These are phyloP conservation scores for Ptycholaimellus sp. DNA, from an alignment of 2,888 invertebrate species.

Conservation along the genomic window DNA sequence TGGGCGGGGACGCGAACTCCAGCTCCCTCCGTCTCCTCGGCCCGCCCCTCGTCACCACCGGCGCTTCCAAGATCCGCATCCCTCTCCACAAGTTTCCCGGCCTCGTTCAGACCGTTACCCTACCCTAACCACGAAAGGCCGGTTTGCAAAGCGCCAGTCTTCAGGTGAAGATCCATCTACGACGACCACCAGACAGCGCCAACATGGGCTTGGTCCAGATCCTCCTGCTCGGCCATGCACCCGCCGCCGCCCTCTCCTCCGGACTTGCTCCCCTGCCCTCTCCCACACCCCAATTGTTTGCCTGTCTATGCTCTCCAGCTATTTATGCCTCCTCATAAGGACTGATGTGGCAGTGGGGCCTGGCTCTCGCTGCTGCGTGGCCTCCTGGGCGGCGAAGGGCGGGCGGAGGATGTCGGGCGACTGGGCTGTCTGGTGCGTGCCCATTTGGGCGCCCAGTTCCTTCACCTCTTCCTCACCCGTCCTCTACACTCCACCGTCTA, in stretches of 20 bases:
- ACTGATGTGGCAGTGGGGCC: no score
- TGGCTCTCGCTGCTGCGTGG: no score
- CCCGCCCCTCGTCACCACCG: constrained; percentile 7
- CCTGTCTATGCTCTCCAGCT: no score
- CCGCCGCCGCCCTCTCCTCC: constrained; percentile 37
- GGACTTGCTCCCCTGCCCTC: no score
- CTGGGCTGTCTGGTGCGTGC: no score
- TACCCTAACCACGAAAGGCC: neutral
- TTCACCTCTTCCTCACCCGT: no score
- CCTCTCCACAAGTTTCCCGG: constrained; percentile 6
- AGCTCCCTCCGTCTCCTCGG: constrained; percentile 6
- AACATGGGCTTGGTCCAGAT: constrained; percentile 70
- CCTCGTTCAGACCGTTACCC: constrained; percentile 8
- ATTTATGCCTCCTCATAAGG: no score
- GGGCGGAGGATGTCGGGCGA: no score
- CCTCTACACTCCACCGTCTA: no score
- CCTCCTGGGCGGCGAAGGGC: no score
- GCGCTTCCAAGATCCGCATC: constrained; percentile 7
- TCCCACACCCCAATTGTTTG: no score
- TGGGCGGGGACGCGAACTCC: constrained; percentile 9
- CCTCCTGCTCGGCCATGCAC: constrained; percentile 54
- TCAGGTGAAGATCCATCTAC: constrained; percentile 46
- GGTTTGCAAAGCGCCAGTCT: constrained; percentile 8
- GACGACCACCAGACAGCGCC: constrained; percentile 63
- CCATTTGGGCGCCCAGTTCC: no score